Base-by-base conservation (phyloP, 1,140 invertebrate genomes). In the Cyclina sinensis region DNA sequence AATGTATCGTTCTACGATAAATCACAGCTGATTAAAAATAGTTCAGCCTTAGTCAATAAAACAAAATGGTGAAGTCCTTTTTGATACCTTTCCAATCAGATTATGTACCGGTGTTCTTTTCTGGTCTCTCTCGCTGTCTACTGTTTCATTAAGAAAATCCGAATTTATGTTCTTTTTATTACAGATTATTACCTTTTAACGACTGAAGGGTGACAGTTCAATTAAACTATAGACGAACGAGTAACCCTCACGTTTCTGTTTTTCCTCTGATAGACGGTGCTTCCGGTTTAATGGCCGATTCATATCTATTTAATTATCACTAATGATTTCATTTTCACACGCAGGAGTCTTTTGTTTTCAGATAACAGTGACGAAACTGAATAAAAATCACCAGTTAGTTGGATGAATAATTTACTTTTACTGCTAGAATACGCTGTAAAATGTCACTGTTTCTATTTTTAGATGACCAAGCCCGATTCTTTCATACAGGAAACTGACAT, bases 151-250 rank as follows among this genome's bases (percentile, higher is more conserved):
- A 30, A 48, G 46, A 30, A 51, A 51, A 78, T 78, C 74, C 32
- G 46, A 32, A 78, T 54, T 54, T 78, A 78, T 78, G 43, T 16
- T 12, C 14, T 78, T 78, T 78, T 78, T 24, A 78, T 78, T 78
- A 78, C 7, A 32, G 46, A 27, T 78, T 54, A 78, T 18, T 14
- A 30, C 14, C 24, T 11, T 54, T 78, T 78, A 35, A 78, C 16
- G 74, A 54, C 73, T 27, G 7, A 30, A 27, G 11, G 24, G 39
- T 76, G 73, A 76, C 46, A n/a, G 24, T 78, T 54, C 48, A 78
- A 78, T 78, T 78, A 78, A 78, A 16, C 46, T 32, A 3, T 1
- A 48, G 74, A 51, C 74, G 32, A 7, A 51, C 1, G 46, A 78
- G 74, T 54, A 78, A 35, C 32, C 32, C 27, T 78, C 74, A 78